Conservation (phyloP, 1,140 invertebrate species). For the Spodoptera litura region DNA sequence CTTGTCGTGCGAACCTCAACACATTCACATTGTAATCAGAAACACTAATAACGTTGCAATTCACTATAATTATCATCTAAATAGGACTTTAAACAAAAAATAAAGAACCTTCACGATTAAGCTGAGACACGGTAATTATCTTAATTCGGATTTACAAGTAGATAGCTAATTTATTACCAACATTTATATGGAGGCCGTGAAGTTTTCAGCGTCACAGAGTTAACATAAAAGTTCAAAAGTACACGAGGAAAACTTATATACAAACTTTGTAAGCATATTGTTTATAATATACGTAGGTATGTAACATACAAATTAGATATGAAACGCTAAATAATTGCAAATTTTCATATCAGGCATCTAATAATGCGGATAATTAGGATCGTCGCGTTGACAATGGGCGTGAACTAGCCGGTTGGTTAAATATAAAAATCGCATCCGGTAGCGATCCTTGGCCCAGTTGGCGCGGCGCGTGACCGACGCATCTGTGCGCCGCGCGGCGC, state of each 20-base stretch:
- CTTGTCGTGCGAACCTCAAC: conserved; percentile 71
- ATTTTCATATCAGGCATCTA: conserved; percentile 25
- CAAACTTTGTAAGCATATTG: no score
- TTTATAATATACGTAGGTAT: not conserved
- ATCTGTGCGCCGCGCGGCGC: conserved; percentile 58
- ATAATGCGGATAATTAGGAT: conserved; percentile 34
- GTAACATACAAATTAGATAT: conserved; percentile 2
- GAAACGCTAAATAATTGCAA: conserved; percentile 1
- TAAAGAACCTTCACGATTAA: conserved; percentile 27
- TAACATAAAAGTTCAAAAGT: no score
- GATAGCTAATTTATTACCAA: not conserved
- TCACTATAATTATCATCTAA: conserved; percentile 53
- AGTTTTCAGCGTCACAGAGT: not conserved
- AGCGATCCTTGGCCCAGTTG: conserved; percentile 71
- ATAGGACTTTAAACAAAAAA: conserved; percentile 35
- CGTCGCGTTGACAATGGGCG: conserved; percentile 44
- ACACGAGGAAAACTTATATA: no score
- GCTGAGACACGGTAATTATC: not conserved
- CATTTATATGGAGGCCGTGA: not conserved
- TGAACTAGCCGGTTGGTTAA: conserved; percentile 51
- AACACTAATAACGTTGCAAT: conserved; percentile 60
- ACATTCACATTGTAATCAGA: conserved; percentile 60
- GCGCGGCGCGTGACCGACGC: conserved; percentile 66
- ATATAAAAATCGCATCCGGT: conserved; percentile 66
- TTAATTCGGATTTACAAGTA: not conserved